Percentiles rank a stretch among this genome's conserved stretches.
phyloP scores from a whole-genome alignment of 2,888 invertebrate genomes.

The Drosophila fulvimacula region DNA sequence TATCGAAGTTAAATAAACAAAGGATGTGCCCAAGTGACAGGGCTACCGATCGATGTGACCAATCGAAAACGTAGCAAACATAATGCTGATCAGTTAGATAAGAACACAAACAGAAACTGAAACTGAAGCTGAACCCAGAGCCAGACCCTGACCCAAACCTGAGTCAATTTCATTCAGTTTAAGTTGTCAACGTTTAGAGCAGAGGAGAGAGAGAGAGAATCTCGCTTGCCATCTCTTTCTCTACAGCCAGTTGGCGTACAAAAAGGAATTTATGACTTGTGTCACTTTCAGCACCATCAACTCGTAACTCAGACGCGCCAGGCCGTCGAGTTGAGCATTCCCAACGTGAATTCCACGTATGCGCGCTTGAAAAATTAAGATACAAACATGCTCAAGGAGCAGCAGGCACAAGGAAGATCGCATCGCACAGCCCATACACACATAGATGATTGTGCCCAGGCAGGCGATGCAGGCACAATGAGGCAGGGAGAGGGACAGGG shows the following conservation, averaged over 20 bases:
- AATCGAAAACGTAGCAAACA: slow-evolving; percentile 66
- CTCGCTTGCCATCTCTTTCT: background rate
- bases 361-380: slow-evolving; percentile 80
- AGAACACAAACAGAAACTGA: slow-evolving; percentile 34
- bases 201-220: slow-evolving; percentile 21
- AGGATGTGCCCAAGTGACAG: slow-evolving; percentile 63
- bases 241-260: slow-evolving; percentile 47
- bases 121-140: slow-evolving; percentile 13
- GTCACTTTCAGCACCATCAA: slow-evolving; percentile 81
- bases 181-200: slow-evolving; percentile 64
- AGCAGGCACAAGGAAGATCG: slow-evolving; percentile 57
- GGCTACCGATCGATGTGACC: slow-evolving; percentile 71
- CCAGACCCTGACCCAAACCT: slow-evolving; percentile 27
- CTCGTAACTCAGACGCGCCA: slow-evolving; percentile 76
- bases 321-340: slow-evolving; percentile 28
- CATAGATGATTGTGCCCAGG: slow-evolving; percentile 52
- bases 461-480: slow-evolving; percentile 39
- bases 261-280: slow-evolving; percentile 82
- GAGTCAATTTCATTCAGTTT: slow-evolving; percentile 72
- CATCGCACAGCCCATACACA: slow-evolving; percentile 47
- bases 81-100: slow-evolving; percentile 63
- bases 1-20: slow-evolving; percentile 66
- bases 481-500: background rate
- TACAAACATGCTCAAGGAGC: slow-evolving; percentile 76
- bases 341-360: slow-evolving; percentile 68